Base-by-base conservation (phyloP, 2,113 vertebrate species). In the Nothoprocta perdicaria region DNA sequence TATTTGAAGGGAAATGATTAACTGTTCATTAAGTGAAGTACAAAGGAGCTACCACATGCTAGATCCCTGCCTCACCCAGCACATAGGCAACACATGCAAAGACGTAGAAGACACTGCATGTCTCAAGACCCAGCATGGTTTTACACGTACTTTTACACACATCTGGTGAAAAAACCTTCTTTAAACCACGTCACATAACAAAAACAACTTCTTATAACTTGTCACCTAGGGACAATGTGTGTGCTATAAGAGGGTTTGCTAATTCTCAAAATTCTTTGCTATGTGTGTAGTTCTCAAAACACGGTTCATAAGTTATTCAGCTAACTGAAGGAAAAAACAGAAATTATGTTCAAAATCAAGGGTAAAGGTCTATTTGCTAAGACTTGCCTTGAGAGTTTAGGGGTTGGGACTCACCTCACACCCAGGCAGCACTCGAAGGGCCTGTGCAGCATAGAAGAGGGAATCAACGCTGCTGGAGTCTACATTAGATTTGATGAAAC, bases 371-470 rank as follows among this genome's bases (percentile, higher is more conserved):
- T 79, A 22, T 16, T 61, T n/a, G 16, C 13, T 50, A 33, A 33
- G 23, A 22, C 1, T 41, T 43, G 45, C 2, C 35, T 76, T 35
- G 19, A 43, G 79, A 60, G 52, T 3, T 17, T 33, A 93, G 74
- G 57, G 81, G 61, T 80, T 43, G 48, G 67, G 53, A 95, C 97
- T 96, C 96, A 99, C 99, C 98, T 99, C 98, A 89, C 99, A 99
- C 80, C 98, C 98, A 61, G 99, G 97, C 57, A 99, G 96, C 55
- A 97, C 97, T 41, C 98, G 98, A 95, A 98, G 98, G 92, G 99
- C 95, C 92, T 99, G 98, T 38, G 98, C 98, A 18, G 98, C 98
- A 22, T 99, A 99, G 96, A 99, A 99, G 40, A 99, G 96, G 1
- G 99, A 99, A 89, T 99, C 99, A 17, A 99, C 94, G 4, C 97